phyloP scores from a whole-genome alignment of 1,140 invertebrate genomes.

The Papilio polyxenes region DNA sequence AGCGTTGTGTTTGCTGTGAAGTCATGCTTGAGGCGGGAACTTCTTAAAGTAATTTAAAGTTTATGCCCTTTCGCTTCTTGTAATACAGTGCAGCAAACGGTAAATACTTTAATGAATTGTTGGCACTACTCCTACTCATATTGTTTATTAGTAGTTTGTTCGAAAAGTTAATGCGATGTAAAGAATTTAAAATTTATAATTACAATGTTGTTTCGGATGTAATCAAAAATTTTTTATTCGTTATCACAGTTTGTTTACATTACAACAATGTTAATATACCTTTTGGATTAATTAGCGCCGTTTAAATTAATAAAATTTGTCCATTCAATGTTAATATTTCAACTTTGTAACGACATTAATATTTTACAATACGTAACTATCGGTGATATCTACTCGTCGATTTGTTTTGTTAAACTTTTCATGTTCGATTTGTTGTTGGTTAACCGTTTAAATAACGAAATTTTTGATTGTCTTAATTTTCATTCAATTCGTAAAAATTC shows the following conservation, averaged over 20 bases:
- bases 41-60: constrained; percentile 25
- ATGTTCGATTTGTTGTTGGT: too few species aligned
- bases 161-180: neutral
- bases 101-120: neutral
- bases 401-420: too few species aligned
- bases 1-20: constrained; percentile 12
- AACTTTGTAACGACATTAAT: neutral
- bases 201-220: neutral
- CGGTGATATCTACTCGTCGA: neutral
- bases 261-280: neutral
- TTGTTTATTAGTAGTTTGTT: neutral
- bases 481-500: constrained; percentile 38
- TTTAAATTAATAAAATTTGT: neutral
- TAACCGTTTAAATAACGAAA: too few species aligned
- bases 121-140: neutral
- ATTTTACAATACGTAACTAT: neutral
- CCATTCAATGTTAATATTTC: neutral
- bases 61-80: constrained; percentile 15
- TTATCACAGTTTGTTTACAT: neutral
- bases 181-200: constrained; percentile 4
- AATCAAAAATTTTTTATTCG: neutral
- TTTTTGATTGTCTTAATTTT: too few species aligned
- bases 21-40: constrained; percentile 14
- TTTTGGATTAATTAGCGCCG: constrained; percentile 12
- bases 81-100: neutral